Evolutionary conservation across 2,888 invertebrate species (phyloP), one percentile per base, ranked within the genome.

Genomic region (Dyspetes luteomarginatus): DNA sequence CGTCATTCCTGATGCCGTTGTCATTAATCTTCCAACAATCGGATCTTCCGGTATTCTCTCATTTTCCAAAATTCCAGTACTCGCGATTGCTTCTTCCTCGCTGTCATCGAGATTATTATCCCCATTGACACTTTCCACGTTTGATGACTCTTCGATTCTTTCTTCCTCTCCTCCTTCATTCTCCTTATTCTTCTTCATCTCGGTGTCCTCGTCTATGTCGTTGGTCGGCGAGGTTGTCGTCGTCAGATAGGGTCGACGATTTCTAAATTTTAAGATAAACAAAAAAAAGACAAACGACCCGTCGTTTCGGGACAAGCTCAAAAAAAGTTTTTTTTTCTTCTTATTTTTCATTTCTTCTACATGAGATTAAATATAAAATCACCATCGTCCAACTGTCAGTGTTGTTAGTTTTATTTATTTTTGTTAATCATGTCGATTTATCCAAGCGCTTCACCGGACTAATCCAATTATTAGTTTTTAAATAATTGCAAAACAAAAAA

Each of bases 161-260:
- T 76, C 76, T 24, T 67, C 72, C 36, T 28, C 65, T 22, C 19
- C 62, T 3, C 52, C 22, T 43, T 9, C n/a, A 36, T 12, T 36
- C 5, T 36, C 36, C 9, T 9, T 36, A 9, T 12, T 12, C 56
- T 74, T 77, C 36, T 78, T 82, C 41, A 76, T 85, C 67, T 82
- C 71, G 72, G 74, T 73, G 69, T 80, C 83, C 79, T 81, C 84
- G 76, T 83, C 76, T 73, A 74, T 79, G 74, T 86, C 86, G 65
- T 83, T 82, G 56, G 79, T 81, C 83, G 79, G 82, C 80, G 82
- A 78, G 79, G 89, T 85, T 84, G 91, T 90, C 83, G 91, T 91
- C 84, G 91, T 91, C 78, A 91, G 85, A 84, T 91, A 91, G 72
- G 91, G 90, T 83, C 88, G 88, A 83, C 90, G 90, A 78, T 89